Base-by-base conservation (phyloP, 2,888 invertebrate species). In the Nemotelus nigrinus region DNA sequence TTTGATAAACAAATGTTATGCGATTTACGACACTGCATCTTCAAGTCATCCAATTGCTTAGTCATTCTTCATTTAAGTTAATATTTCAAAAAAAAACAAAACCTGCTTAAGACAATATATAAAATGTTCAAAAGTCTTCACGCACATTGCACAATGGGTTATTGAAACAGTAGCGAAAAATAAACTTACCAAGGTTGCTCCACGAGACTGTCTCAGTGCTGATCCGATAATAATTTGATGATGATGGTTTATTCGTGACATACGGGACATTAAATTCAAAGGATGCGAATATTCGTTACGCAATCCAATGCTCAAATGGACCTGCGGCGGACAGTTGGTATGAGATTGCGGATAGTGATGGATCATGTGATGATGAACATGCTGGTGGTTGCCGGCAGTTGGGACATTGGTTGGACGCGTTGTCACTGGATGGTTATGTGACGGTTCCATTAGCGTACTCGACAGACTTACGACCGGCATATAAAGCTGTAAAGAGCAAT, bases 361-460 rank as follows among this genome's bases (percentile, higher is more conserved):
- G 83, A 93, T 93, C 89, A 93, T 91, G 84, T 94, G 93, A 85
- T 94, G 94, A 84, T 94, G 93, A 2, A 93, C 90, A 82, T 93
- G 92, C 79, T 92, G 93, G 48, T 86, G 84, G 65, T 64, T 76
- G 77, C 77, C 44, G 74, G 70, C 60, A 77, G 78, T 45, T 58
- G 47, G 75, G 7, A 47, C 48, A 41, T 7, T 55, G 7, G 8
- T 58, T 7, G 70, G 77, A 0, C 65, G 65, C 2, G 76, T 76
- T 50, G 76, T 76, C 10, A 76, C 76, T 25, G 72, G 84, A 45
- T 64, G 81, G 75, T 58, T 55, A 8, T 78, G 80, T 60, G 78
- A 78, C 6, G 81, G 80, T n/a, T 81, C 81, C 72, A 81, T 78
- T 25, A 81, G 79, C 58, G 79, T 80, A 47, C 76, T 79, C 2